Conservation (phyloP, 2,113 vertebrate species). For the Polyodon spathula region DNA sequence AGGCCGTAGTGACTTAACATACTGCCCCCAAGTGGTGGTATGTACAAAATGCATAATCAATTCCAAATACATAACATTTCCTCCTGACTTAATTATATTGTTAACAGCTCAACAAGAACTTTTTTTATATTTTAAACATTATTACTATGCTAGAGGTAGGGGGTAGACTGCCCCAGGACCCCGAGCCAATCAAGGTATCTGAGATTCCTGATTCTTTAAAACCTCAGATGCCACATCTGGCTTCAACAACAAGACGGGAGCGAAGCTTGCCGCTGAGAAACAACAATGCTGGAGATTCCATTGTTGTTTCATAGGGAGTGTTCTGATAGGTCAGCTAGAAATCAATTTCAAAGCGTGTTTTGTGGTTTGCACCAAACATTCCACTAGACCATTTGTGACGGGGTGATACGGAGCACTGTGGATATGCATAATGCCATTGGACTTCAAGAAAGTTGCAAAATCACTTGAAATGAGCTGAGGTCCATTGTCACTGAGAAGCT, state of each 20-base stretch:
- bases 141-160: too few relatives aligned
- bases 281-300: not conserved
- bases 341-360: conserved; percentile 10
- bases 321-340: conserved; percentile 8
- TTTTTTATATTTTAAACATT: too few relatives aligned
- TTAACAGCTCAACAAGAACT: too few relatives aligned
- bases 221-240: not conserved
- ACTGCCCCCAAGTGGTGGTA: too few relatives aligned
- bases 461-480: conserved; percentile 16
- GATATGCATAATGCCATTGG: conserved; percentile 5
- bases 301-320: conserved; percentile 1
- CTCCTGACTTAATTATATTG: too few relatives aligned
- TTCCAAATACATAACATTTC: too few relatives aligned
- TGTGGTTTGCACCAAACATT: conserved; percentile 19
- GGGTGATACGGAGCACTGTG: conserved; percentile 14
- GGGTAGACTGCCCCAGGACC: too few relatives aligned
- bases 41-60: too few relatives aligned
- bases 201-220: not conserved
- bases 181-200: not conserved
- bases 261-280: not conserved
- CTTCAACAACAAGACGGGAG: not conserved
- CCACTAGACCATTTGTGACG: conserved; percentile 4
- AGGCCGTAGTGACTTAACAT: too few relatives aligned
- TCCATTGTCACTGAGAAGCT: conserved; percentile 10
- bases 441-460: conserved; percentile 12